Evolutionary conservation across 53 echinoderm and acorn worm genomes (phyloP).

Genomic region (Crossaster papposus): DNA sequence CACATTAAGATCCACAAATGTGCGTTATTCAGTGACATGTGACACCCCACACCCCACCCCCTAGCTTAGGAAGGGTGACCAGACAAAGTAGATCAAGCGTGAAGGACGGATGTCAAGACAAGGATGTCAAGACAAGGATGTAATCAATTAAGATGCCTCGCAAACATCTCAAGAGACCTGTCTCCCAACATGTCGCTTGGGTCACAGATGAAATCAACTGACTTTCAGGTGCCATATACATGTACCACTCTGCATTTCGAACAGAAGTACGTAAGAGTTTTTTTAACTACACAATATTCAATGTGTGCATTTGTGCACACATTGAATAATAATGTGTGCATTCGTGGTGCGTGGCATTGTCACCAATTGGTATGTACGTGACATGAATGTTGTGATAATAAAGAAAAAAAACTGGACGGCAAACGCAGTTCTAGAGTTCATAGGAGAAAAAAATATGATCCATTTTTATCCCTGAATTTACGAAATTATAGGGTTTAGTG

Average conservation of each 20-base stretch:
- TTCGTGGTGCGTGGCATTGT: background rate
- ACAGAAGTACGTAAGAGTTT: no score
- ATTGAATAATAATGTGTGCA: background rate
- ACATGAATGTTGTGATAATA: background rate
- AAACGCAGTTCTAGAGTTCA: background rate
- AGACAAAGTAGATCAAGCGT: slow-evolving; percentile 17
- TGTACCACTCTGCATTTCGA: no score
- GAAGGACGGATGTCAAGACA: background rate
- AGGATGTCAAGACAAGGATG: slow-evolving; percentile 1
- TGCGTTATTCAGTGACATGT: background rate
- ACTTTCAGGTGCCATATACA: no score
- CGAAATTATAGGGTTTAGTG: background rate
- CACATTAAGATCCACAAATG: background rate
- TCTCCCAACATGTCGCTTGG: background rate
- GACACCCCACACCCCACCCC: no score
- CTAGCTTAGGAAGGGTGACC: slow-evolving; percentile 21
- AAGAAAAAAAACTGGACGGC: background rate
- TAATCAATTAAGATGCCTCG: background rate
- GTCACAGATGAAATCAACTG: background rate
- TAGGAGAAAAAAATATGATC: background rate
- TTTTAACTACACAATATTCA: background rate
- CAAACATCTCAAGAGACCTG: background rate
- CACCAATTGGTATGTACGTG: background rate
- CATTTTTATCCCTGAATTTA: background rate
- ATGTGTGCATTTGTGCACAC: background rate